phyloP scores from a whole-genome alignment of 2,113 vertebrate genomes.

The Tragulus kanchil region DNA sequence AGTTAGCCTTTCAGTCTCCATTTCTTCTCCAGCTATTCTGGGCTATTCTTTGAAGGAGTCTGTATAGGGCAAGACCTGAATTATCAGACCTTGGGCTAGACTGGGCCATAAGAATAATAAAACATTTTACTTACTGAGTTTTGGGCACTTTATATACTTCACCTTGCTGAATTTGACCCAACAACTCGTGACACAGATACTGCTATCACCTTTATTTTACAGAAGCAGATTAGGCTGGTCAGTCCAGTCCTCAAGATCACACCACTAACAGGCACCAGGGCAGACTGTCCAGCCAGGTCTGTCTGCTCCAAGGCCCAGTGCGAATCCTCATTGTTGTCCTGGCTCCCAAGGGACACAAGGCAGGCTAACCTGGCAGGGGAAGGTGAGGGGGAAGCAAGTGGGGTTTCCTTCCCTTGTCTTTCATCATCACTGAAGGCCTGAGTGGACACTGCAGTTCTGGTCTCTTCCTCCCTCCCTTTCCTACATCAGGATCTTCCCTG shows the following conservation, averaged over 20 bases:
- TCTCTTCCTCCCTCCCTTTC: not conserved
- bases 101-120: not conserved
- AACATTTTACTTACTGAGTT: not conserved
- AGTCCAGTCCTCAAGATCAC: not conserved
- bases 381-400: fast-evolving
- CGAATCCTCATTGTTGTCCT: not conserved
- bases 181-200: not conserved
- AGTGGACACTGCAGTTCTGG: not conserved
- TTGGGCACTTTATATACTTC: not conserved
- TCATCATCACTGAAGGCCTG: not conserved
- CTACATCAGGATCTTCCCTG: not conserved
- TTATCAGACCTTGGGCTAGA: not conserved
- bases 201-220: not conserved
- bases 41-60: not conserved
- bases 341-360: not conserved
- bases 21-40: not conserved
- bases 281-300: not conserved
- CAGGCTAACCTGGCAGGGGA: not conserved
- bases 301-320: not conserved
- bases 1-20: not conserved
- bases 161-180: not conserved
- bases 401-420: not conserved
- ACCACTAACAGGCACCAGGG: not conserved
- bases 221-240: not conserved
- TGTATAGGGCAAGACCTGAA: not conserved